Base-by-base conservation (phyloP, 2,888 invertebrate genomes). In the Sarcophaga rosellei region DNA sequence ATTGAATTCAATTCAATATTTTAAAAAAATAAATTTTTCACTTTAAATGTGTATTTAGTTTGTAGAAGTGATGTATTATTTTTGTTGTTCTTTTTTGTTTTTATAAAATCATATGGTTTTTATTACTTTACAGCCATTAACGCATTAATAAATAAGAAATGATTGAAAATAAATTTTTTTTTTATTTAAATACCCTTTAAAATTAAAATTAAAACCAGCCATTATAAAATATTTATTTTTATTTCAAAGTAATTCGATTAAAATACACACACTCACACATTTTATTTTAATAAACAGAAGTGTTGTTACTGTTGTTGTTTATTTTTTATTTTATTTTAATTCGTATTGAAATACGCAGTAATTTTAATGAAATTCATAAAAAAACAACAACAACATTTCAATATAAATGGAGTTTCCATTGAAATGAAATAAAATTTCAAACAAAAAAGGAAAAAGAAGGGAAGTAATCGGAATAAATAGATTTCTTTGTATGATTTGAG, bases 121-220 rank as follows among this genome's bases (percentile, higher is more conserved):
- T 72, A 12, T 65, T 74, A 61, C 57, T 75, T 70, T 70, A 65
- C 66, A 61, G 53, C 68, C 80, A 81, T 84, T 84, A 84, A 74
- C 25, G 81, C 45, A 70, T 81, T 77, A 85, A 85, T 78, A 73
- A 77, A 73, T 73, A 66, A 72, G 63, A 69, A 76, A 57, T 35
- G 6, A 6, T 35, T 35, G 57, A 59, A 5, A 81, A 77, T 12
- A 63, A 57, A 75, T 69, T 75, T 76, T 76, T 76, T 12, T 5
- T 53, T 17, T 4, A 17, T 53, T 53, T 53, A 35, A 35, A 80
- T 79, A 84, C 76, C 23, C 53, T 12, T 75, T 66, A 69, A 66
- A 84, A 84, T 84, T 70, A 80, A 69, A 66, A 84, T 80, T 80
- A 65, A 76, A 76, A 66, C 66, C 53, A 53, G 72, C 61, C 77